Evolutionary conservation across 2,797 vertebrate species (phyloP), one percentile per base, ranked within the genome.

Genomic region (Pitangus sulphuratus): DNA sequence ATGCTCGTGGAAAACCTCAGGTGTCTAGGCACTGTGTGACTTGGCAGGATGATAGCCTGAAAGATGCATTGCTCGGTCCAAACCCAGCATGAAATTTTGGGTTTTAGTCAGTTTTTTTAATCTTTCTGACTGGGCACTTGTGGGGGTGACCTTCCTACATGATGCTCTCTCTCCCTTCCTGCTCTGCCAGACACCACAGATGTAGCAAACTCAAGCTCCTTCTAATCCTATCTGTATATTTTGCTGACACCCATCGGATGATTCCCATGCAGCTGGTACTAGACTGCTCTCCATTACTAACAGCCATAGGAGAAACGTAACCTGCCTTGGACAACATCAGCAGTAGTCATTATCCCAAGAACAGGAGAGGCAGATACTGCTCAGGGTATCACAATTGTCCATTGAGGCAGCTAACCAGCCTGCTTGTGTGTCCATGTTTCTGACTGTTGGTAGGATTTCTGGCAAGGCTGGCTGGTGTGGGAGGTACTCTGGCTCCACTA

Each of bases 1-100:
- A 47, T 0, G 0, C 26, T 44, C 0, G 0, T 39, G 62, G 61
- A 42, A 83, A 94, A 40, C 13, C 1, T 1, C 1, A 6, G 28
- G 35, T n/a, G 21, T 71, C 61, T 18, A 14, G 61, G 28, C 35
- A 72, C 18, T 0, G 3, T 21, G 20, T 3, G 4, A 47, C 44
- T 71, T 57, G 66, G 62, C 70, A 54, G 57, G 42, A 48, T 2
- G 2, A 10, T 12, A 39, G 24, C n/a, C 35, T 50, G 42, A 35
- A 47, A 54, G 24, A 44, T 8, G 19, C 1, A 1, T 10, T 8
- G 0, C 22, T 91, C 26, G 0, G 0, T 51, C 51, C 44, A 71
- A 76, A 89, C 22, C 12, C 6, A 65, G n/a, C 1, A 3, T 8
- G 61, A 65, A 47, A 40, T 81, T 65, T 84, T 82, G 19, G 13